Base-by-base conservation (phyloP, 2,888 invertebrate genomes). In the Omphaloscelis lunosa region DNA sequence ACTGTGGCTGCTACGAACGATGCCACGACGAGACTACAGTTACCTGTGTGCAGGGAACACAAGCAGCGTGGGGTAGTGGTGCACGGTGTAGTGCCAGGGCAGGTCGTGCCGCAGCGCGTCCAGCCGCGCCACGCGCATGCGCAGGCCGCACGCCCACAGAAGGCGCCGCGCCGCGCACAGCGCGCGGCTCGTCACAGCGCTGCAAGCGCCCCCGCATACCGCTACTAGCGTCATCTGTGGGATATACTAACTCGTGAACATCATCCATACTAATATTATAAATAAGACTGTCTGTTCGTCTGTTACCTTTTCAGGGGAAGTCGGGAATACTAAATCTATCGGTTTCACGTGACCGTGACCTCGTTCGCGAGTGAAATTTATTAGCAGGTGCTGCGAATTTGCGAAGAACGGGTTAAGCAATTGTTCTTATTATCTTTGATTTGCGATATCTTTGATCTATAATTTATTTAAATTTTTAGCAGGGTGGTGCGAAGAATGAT, bases 41-140 rank as follows among this genome's bases (percentile, higher is more conserved):
- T 17, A 98, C 98, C 97, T 97, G 87, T 97, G 95, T 11, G 98
- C 97, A 0, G 98, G 98, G 92, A 99, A 98, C 80, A 99, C 98
- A 51, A 99, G 95, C 65, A 99, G 96, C 0, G 98, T 97, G 27
- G 99, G 99, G 94, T 98, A 98, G 72, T 96, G 96, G 82, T 98
- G 97, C 96, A 98, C 98, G 62, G 98, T 98, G 93, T 97, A 98
- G 92, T 98, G 97, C 99, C 99, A 99, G 0, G 98, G 98, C 86
- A 99, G 97, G 95, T 99, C 98, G 96, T 99, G 99, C 0, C 97
- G 96, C 89, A 98, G 98, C 34, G 98, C 98, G 95, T 99, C 98
- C 58, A 99, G 97, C 29, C 98, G 97, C 39, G 97, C 97, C 88
- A 98, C 85, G n/a, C 85, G 89, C 79, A 89, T 88, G 67, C 83